Conservation (phyloP, 2,113 vertebrate genomes). For the Cephalopterus ornatus region DNA sequence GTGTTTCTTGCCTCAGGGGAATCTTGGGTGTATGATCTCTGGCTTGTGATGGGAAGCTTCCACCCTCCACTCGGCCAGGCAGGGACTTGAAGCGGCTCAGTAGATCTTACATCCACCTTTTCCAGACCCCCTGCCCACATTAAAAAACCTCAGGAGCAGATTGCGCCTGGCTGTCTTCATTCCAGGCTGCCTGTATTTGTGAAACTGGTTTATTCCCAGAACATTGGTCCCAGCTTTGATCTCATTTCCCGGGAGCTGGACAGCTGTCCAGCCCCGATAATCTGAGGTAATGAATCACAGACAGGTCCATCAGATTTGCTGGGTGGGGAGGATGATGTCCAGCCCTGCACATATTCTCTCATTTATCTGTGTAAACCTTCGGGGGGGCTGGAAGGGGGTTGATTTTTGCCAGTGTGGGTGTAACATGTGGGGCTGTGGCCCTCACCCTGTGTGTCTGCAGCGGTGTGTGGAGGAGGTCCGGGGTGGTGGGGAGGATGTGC, state of each 20-base stretch:
- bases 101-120: neutral
- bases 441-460: neutral
- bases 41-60: neutral
- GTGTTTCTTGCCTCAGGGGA: rapidly evolving
- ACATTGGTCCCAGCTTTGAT: neutral
- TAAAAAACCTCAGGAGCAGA: neutral
- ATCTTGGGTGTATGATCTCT: neutral
- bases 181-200: neutral
- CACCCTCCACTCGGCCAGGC: rapidly evolving
- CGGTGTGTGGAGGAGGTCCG: rapidly evolving
- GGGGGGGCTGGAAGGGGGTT: neutral
- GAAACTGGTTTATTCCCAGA: neutral
- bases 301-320: conserved; percentile 41
- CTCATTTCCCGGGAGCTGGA: conserved; percentile 42
- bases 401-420: neutral
- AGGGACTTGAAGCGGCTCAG: neutral
- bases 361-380: neutral
- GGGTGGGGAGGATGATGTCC: conserved; percentile 42
- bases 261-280: conserved; percentile 46
- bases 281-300: conserved; percentile 52
- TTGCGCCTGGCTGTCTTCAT: neutral
- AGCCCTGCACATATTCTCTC: conserved; percentile 9
- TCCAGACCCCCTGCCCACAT: neutral
- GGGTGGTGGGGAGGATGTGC: neutral
- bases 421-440: rapidly evolving